Conservation (phyloP, 2,113 vertebrate genomes). For the Callionymus lyra region DNA sequence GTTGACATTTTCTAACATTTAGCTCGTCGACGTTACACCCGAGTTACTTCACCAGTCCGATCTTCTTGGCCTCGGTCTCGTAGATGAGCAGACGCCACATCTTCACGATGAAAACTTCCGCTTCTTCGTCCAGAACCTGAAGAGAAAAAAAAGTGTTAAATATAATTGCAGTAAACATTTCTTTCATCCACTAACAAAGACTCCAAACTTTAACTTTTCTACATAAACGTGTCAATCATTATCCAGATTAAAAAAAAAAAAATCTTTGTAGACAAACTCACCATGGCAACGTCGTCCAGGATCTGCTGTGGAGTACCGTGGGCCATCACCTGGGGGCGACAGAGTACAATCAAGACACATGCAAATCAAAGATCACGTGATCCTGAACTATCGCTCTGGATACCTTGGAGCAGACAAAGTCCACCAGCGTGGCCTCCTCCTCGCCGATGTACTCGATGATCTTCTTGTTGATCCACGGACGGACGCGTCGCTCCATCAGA, state of each 20-base stretch:
- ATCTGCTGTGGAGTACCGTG: constrained; percentile 95
- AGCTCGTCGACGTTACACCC: too few species aligned
- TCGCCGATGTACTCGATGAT: constrained; percentile 99
- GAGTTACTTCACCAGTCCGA: constrained; percentile 95
- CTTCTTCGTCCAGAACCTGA: constrained; percentile 97
- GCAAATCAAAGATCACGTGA: not conserved
- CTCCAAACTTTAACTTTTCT: too few species aligned
- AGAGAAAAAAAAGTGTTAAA: not conserved
- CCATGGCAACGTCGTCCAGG: constrained; percentile 98
- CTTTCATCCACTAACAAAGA: too few species aligned
- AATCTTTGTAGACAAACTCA: too few species aligned
- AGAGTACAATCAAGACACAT: not conserved
- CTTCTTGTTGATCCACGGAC: constrained; percentile 99
- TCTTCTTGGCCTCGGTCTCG: constrained; percentile 99
- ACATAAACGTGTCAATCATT: too few species aligned
- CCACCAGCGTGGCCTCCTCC: constrained; percentile 93
- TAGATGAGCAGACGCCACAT: constrained; percentile 99
- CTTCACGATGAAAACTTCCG: constrained; percentile 98
- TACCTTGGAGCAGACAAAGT: constrained; percentile 99
- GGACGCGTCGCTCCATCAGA: constrained; percentile 92
- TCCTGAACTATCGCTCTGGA: too few species aligned
- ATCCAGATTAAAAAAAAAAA: too few species aligned
- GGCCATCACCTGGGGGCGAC: constrained; percentile 83
- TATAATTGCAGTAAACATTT: too few species aligned
- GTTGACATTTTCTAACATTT: too few species aligned